Base-by-base conservation (phyloP, 2,797 vertebrate species). In the Lutjanus campechanus region DNA sequence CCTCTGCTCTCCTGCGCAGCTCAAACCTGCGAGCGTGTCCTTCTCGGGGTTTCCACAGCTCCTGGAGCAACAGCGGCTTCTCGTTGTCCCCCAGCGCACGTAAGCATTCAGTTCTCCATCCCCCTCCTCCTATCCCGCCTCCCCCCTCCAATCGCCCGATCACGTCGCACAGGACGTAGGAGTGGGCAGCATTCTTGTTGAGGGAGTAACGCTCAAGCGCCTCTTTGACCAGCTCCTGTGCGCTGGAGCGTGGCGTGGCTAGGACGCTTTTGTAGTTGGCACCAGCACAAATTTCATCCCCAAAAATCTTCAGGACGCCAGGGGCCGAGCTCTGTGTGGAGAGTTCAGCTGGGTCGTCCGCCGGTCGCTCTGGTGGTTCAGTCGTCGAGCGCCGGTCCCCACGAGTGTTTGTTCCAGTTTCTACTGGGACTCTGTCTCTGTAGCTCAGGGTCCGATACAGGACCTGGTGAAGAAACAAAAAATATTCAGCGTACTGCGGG, bases 221-320 rank as follows among this genome's bases (percentile, higher is more conserved):
- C 90, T 98, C 98, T 85, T 97, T 97, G 85, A 98, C 96, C 87
- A 99, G 95, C 90, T 99, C 98, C 83, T 91, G 96, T 0, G 97
- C 96, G 0, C 97, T 97, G 0, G 98, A 99, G 64, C 93, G 94
- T 1, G 96, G 96, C 0, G 97, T 99, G 49, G 98, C 98, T 91
- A 99, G 91, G 70, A 99, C 97, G 0, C 97, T 99, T 93, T 99
- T 99, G 92, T 99, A 99, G 95, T 99, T 98, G 78, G 97, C 96
- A 50, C 98, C 98, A 0, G 94, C 92, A 0, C 97, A 97, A 82
- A 99, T 97, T 81, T 97, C 97, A 66, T 97, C 97, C 0, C 98
- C 97, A 0, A 99, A 99, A 79, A 99, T 97, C 93, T 99, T 99
- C 74, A 99, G 95, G 64, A 99, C 95, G 0, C 98, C 98, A 0